Evolutionary conservation across 1,140 invertebrate genomes (phyloP), one percentile per base, ranked within the genome.

Genomic region (Drosophila jambulina): DNA sequence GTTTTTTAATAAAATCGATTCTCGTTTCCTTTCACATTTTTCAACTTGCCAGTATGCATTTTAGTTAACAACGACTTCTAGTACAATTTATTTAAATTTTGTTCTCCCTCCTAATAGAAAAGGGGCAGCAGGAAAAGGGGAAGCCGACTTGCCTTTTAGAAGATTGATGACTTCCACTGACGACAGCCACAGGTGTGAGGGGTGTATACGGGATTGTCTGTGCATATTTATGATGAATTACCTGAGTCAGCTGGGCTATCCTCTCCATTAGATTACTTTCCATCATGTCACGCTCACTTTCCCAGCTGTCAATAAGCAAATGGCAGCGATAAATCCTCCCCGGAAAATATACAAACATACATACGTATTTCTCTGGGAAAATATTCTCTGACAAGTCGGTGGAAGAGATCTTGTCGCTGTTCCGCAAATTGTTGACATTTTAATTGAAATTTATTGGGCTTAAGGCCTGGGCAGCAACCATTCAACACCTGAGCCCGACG

Each of bases 271-370:
- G 68, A 88, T 82, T 78, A 78, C 80, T 68, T 82, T 85, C 83
- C 82, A 85, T 68, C 72, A 60, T 78, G 75, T 78, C 75, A 78
- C 38, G 62, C 71, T 59, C 61, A 75, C 69, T 78, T 78, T 78
- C 75, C 64, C 64, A 75, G 72, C 84, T 87, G 83, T 88, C 83
- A 87, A 87, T 87, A 88, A 80, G 84, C 84, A 88, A 87, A 87
- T 87, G 77, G 60, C 49, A 49, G 77, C 80, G 48, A 87, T 87
- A 88, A 87, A 87, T 87, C 77, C 78, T 63, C 40, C 27, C 29
- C 48, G 17, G 25, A n/a, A 34, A 40, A 62, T 59, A 45, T 34
- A 49, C 6, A 40, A 19, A 27, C 2, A 17, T 12, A n/a, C n/a
- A n/a, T 9, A 23, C 1, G 12, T 54, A 36, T 54, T 23, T 38